These are phyloP conservation scores for Macrosiphum euphorbiae DNA, from an alignment of 2,888 invertebrate genomes.

Conservation along the genomic window DNA sequence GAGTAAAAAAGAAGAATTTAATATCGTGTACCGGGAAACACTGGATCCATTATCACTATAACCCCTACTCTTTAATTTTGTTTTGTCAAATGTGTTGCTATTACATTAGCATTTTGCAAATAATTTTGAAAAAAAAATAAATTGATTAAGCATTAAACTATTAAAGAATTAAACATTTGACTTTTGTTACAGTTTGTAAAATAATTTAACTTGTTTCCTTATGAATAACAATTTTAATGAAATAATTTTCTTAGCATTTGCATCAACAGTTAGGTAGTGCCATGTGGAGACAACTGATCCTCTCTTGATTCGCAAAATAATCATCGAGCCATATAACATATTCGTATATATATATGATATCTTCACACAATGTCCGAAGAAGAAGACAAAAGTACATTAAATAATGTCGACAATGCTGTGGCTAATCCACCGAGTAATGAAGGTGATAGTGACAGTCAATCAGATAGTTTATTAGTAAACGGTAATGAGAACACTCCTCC, in stretches of 20 bases:
- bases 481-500: slow-evolving; percentile 50
- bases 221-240: neutral
- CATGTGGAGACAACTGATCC: neutral
- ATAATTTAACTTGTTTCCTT: neutral
- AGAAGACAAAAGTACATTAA: slow-evolving; percentile 49
- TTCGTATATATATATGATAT: slow-evolving; percentile 42
- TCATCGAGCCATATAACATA: neutral
- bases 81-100: slow-evolving; percentile 43
- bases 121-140: slow-evolving; percentile 24
- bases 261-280: slow-evolving; percentile 17
- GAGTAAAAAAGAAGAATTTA: slow-evolving; percentile 26
- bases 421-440: slow-evolving; percentile 1
- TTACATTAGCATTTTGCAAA: slow-evolving; percentile 35
- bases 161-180: neutral
- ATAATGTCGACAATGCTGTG: neutral
- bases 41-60: slow-evolving; percentile 52
- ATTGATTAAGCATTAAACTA: slow-evolving; percentile 13
- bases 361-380: slow-evolving; percentile 48
- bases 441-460: neutral
- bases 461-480: slow-evolving; percentile 28
- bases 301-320: neutral
- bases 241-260: neutral
- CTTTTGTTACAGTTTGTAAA: neutral
- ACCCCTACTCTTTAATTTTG: slow-evolving; percentile 51
- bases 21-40: neutral